phyloP scores from a whole-genome alignment of 2,797 vertebrate species.

The Meda fulgida region DNA sequence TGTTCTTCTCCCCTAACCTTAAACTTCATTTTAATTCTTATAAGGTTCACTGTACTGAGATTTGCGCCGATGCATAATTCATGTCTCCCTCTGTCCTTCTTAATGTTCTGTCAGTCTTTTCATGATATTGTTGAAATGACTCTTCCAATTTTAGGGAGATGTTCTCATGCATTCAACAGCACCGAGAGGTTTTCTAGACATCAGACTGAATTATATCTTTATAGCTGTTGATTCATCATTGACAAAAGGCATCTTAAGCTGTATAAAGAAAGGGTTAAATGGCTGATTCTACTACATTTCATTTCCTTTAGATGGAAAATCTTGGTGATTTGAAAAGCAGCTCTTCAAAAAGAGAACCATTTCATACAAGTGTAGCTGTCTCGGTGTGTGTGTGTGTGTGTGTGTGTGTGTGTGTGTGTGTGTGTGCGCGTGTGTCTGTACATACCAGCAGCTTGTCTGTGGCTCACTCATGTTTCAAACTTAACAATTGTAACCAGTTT shows the following conservation, averaged over 20 bases:
- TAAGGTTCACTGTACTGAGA: constrained; percentile 48
- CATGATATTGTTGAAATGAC: constrained; percentile 36
- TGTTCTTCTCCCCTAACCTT: constrained; percentile 1
- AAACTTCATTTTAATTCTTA: constrained; percentile 48
- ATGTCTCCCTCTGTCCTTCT: constrained; percentile 40
- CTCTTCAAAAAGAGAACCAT: constrained; percentile 17
- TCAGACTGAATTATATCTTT: background rate
- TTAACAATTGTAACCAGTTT: constrained; percentile 83
- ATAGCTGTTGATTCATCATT: constrained; percentile 9
- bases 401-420: constrained; percentile 9
- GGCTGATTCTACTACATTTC: background rate
- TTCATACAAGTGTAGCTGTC: constrained; percentile 7
- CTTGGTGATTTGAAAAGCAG: constrained; percentile 11
- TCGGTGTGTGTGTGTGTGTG: background rate
- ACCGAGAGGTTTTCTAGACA: constrained; percentile 1
- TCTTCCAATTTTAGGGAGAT: constrained; percentile 43
- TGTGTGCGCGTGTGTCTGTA: constrained; percentile 27
- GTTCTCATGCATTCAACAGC: constrained; percentile 21
- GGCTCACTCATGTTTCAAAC: constrained; percentile 73
- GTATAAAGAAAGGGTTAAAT: constrained; percentile 37
- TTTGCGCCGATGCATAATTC: constrained; percentile 54
- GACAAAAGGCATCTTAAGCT: background rate
- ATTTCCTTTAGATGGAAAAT: constrained; percentile 17
- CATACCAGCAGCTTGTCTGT: constrained; percentile 59
- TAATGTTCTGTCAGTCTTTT: constrained; percentile 31